A percentile compares a stretch with the other conserved stretches of the same genome.
These are phyloP conservation scores for Papilio machaon DNA, from an alignment of 1,140 invertebrate species.

Conservation along the genomic window DNA sequence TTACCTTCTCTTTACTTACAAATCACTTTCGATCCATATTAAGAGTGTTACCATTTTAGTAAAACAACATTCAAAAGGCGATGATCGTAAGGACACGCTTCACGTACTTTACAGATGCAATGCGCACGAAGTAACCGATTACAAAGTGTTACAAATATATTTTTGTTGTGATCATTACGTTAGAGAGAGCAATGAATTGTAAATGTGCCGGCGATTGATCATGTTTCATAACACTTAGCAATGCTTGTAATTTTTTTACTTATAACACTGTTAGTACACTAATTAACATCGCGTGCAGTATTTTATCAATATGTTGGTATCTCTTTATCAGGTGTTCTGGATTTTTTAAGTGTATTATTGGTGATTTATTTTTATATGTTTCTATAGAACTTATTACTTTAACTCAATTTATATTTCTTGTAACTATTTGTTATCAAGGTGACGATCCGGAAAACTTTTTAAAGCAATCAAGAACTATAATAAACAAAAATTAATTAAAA, in stretches of 20 bases:
- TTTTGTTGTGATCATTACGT: conserved; percentile 33
- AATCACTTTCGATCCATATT: conserved; percentile 15
- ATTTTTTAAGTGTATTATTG: not conserved
- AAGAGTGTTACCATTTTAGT: conserved; percentile 12
- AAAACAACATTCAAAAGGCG: conserved; percentile 9
- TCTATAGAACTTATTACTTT: not conserved
- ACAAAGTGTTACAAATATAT: conserved; percentile 30
- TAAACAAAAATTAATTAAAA: not conserved
- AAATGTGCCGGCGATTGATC: conserved; percentile 23
- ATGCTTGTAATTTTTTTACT: conserved; percentile 3
- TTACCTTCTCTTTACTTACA: conserved; percentile 24
- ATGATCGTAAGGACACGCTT: conserved; percentile 19
- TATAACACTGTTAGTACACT: conserved; percentile 3
- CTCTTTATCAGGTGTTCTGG: not conserved
- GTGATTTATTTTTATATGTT: not conserved
- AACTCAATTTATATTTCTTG: not conserved
- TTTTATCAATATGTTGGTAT: not conserved
- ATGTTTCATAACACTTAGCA: not conserved
- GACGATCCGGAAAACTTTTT: conserved; percentile 8
- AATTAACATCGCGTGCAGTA: conserved; percentile 15
- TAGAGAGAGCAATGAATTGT: conserved; percentile 30
- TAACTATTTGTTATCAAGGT: not conserved
- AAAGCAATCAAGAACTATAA: not conserved
- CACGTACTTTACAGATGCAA: conserved; percentile 9
- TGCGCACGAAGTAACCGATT: conserved; percentile 16